Evolutionary conservation across 2,888 invertebrate genomes (phyloP).

Genomic region (Melinaea marsaeus): DNA sequence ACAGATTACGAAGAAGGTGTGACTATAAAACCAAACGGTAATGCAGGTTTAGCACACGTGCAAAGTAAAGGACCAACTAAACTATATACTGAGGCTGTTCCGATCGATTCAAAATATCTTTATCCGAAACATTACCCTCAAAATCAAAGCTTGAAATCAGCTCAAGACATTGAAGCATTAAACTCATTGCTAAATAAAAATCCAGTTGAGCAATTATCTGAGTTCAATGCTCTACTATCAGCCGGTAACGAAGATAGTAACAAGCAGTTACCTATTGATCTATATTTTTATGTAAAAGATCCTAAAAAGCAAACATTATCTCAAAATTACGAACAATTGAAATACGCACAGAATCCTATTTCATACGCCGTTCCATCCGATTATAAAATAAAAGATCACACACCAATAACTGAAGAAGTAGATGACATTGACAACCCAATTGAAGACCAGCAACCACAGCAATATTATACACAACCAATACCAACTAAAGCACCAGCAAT

Average conservation of each 20-base stretch:
- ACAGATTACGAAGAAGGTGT: constrained; percentile 61
- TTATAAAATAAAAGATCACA: constrained; percentile 51
- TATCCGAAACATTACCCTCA: constrained; percentile 58
- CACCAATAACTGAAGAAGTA: constrained; percentile 67
- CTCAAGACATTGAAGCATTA: constrained; percentile 62
- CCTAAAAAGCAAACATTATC: constrained; percentile 35
- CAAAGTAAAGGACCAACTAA: constrained; percentile 34
- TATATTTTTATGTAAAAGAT: constrained; percentile 61
- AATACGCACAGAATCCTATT: constrained; percentile 42
- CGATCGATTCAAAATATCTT: constrained; percentile 50
- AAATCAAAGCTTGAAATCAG: constrained; percentile 55
- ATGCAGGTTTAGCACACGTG: constrained; percentile 46
- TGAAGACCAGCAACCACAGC: constrained; percentile 37
- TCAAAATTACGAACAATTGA: constrained; percentile 42
- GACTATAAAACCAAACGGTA: constrained; percentile 64
- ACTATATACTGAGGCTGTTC: constrained; percentile 51
- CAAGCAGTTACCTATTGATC: constrained; percentile 53
- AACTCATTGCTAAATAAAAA: constrained; percentile 68
- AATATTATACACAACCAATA: constrained; percentile 36
- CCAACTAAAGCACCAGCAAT: constrained; percentile 39
- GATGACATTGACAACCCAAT: constrained; percentile 63
- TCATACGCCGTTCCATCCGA: constrained; percentile 45
- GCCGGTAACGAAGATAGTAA: constrained; percentile 40
- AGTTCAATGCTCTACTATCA: constrained; percentile 66
- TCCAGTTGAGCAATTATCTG: constrained; percentile 69